Percentiles rank a stretch among this genome's conserved stretches.
phyloP scores from a whole-genome alignment of 2,888 invertebrate species.

The Thymelicus acteon region DNA sequence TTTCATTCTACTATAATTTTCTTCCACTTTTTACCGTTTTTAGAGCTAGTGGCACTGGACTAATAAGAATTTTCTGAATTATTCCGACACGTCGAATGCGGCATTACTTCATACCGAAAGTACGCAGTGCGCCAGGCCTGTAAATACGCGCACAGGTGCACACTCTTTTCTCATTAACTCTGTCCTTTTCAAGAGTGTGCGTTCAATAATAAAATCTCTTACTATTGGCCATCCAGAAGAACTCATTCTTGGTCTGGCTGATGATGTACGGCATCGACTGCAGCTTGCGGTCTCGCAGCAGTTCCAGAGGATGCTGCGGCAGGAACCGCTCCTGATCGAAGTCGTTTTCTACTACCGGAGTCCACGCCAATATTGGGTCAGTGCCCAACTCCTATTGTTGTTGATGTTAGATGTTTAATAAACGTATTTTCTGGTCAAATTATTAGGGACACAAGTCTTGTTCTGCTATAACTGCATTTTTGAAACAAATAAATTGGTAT shows the following conservation, averaged over 20 bases:
- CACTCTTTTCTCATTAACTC: not conserved
- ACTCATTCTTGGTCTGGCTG: slow-evolving; percentile 86
- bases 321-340: slow-evolving; percentile 86
- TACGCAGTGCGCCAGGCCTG: too few relatives aligned
- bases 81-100: too few relatives aligned
- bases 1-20: too few relatives aligned
- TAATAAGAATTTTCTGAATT: too few relatives aligned
- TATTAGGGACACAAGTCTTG: too few relatives aligned
- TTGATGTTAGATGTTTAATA: not conserved
- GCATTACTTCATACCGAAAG: too few relatives aligned
- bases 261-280: slow-evolving; percentile 84
- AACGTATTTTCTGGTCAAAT: not conserved
- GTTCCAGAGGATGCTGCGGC: slow-evolving; percentile 79
- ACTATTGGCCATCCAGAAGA: slow-evolving; percentile 82
- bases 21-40: too few relatives aligned
- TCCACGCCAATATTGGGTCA: slow-evolving; percentile 80
- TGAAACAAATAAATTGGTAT: too few relatives aligned
- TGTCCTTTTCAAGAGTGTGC: not conserved
- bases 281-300: slow-evolving; percentile 81
- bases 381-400: slow-evolving; percentile 69
- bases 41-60: too few relatives aligned
- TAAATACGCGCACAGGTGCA: too few relatives aligned
- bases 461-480: too few relatives aligned
- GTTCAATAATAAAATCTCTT: slow-evolving; percentile 43
- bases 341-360: slow-evolving; percentile 85